Conservation (phyloP, 2,888 invertebrate species). For the Apamea crenata region DNA sequence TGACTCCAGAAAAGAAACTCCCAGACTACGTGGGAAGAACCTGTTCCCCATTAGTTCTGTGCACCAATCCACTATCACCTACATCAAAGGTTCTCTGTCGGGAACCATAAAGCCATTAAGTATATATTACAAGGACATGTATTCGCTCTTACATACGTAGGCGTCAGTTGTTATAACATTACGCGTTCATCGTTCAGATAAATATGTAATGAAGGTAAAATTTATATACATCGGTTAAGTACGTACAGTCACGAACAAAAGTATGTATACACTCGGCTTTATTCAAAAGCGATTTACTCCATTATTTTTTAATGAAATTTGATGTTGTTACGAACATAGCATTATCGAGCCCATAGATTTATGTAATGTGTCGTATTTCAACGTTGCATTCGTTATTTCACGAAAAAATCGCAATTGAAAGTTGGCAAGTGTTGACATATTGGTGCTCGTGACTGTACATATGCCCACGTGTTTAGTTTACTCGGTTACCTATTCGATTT, state of each 20-base stretch:
- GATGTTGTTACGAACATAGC: too few species aligned
- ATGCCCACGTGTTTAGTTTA: not conserved
- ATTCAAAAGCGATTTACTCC: too few species aligned
- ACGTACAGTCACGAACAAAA: too few species aligned
- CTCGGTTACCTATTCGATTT: not conserved
- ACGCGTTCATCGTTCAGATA: conserved; percentile 19
- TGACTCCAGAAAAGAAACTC: not conserved
- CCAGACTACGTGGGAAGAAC: not conserved
- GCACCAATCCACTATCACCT: not conserved
- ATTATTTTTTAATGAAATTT: too few species aligned
- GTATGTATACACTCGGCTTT: too few species aligned
- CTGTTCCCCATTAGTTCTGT: not conserved
- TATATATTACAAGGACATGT: conserved; percentile 25
- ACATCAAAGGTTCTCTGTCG: conserved; percentile 9
- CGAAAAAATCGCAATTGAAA: too few species aligned
- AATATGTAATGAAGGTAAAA: conserved; percentile 17
- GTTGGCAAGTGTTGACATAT: too few species aligned
- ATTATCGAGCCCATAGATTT: too few species aligned
- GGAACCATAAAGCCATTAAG: conserved; percentile 14
- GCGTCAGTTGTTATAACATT: conserved; percentile 21
- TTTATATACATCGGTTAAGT: conserved; percentile 3
- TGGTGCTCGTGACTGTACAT: too few species aligned
- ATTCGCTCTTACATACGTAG: conserved; percentile 31
- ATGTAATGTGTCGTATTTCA: too few species aligned
- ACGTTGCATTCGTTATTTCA: too few species aligned